phyloP scores from a whole-genome alignment of 2,113 vertebrate species.

The Leptosomus discolor region DNA sequence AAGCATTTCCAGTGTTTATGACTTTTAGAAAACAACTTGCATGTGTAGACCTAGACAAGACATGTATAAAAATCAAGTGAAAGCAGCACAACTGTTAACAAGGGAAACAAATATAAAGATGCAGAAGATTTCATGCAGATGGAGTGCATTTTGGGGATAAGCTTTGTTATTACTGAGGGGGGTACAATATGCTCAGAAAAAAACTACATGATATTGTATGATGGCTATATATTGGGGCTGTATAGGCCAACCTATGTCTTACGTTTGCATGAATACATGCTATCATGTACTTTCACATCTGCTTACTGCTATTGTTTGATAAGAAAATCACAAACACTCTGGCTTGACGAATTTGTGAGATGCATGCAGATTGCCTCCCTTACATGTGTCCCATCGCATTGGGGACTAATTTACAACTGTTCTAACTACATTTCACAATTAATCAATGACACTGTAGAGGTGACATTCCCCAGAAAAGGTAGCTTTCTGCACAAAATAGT shows the following conservation, averaged over 20 bases:
- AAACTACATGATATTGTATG: not conserved
- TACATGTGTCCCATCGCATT: not conserved
- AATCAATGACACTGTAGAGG: not conserved
- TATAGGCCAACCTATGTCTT: too few relatives aligned
- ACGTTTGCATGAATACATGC: not conserved
- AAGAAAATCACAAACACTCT: not conserved
- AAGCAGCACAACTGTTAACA: not conserved
- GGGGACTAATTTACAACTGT: not conserved
- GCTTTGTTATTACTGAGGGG: not conserved
- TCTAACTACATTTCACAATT: not conserved
- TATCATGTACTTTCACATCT: not conserved
- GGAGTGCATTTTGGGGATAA: not conserved
- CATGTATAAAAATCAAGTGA: not conserved
- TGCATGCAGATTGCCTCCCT: not conserved
- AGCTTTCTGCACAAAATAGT: not conserved
- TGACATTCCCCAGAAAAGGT: not conserved
- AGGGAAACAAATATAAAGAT: not conserved
- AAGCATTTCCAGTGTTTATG: not conserved
- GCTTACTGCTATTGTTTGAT: not conserved
- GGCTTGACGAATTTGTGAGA: not conserved
- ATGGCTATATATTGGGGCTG: not conserved
- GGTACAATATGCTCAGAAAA: not conserved
- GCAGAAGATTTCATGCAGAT: fast-evolving
- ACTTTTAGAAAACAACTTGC: not conserved
- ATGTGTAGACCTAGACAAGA: fast-evolving